These are phyloP conservation scores for Serilophus lunatus DNA, from an alignment of 2,113 vertebrate species.

Conservation along the genomic window DNA sequence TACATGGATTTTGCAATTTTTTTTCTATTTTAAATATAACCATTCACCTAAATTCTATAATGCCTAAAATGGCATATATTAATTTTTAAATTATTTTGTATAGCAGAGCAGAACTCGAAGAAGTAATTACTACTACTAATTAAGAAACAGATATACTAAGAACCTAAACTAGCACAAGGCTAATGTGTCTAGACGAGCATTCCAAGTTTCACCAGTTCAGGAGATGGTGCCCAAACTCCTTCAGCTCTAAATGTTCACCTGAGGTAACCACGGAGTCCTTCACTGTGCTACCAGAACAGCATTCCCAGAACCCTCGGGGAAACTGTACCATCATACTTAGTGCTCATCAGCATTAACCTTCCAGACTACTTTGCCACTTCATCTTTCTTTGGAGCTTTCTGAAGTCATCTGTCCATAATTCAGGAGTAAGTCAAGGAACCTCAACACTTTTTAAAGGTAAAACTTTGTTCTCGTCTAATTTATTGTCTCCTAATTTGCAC, in stretches of 20 bases:
- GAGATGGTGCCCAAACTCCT: not conserved
- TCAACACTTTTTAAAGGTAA: not conserved
- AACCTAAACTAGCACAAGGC: not conserved
- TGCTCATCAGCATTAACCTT: not conserved
- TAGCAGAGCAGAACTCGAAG: not conserved
- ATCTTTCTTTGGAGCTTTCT: not conserved
- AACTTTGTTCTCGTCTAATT: not conserved
- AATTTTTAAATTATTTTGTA: not conserved
- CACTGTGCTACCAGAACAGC: not conserved
- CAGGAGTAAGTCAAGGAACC: not conserved
- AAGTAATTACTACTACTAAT: not conserved
- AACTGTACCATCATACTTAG: not conserved
- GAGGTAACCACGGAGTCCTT: not conserved
- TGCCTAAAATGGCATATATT: not conserved
- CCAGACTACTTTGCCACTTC: not conserved
- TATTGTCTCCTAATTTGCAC: not conserved
- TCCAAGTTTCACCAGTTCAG: not conserved
- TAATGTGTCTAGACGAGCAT: not conserved
- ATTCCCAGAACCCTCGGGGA: not conserved
- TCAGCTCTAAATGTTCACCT: not conserved
- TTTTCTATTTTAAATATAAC: not conserved
- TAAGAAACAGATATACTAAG: not conserved
- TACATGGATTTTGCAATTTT: not conserved
- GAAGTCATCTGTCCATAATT: not conserved
- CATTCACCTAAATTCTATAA: not conserved